Conservation (phyloP, 2,797 vertebrate genomes). For the Acanthurus leucopareius region DNA sequence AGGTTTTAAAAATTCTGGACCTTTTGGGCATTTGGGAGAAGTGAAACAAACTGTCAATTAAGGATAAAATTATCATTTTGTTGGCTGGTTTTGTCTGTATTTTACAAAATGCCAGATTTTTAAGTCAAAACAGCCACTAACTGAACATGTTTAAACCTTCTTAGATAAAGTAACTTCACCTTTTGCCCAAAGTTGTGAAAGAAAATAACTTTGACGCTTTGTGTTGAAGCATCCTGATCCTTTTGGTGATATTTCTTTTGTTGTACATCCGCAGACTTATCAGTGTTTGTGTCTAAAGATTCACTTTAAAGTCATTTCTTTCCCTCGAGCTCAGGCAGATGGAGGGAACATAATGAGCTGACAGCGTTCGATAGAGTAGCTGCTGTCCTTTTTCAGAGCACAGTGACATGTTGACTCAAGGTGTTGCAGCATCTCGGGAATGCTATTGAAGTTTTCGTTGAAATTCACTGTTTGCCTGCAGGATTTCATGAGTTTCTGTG, state of each 20-base stretch:
- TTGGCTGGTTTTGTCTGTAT: background rate
- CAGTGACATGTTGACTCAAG: conserved; percentile 79
- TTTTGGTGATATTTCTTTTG: background rate
- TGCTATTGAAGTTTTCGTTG: conserved; percentile 67
- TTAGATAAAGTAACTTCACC: background rate
- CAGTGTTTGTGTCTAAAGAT: background rate
- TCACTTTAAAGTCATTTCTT: background rate
- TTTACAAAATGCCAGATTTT: background rate
- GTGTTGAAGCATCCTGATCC: background rate
- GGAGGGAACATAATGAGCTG: conserved; percentile 18
- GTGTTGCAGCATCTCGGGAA: conserved; percentile 75
- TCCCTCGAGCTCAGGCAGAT: background rate
- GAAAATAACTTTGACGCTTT: background rate
- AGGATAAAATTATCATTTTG: background rate
- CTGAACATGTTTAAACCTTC: background rate
- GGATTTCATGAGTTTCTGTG: conserved; percentile 42
- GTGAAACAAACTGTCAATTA: conserved; percentile 13
- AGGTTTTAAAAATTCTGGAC: background rate
- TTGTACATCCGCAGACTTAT: background rate
- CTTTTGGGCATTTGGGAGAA: background rate
- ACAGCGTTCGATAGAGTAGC: conserved; percentile 13
- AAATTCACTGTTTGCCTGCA: conserved; percentile 60
- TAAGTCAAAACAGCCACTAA: background rate
- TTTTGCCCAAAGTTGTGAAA: background rate
- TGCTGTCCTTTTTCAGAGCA: conserved; percentile 49